Base-by-base conservation (phyloP, 2,113 vertebrate species). In the Ifrita kowaldi region DNA sequence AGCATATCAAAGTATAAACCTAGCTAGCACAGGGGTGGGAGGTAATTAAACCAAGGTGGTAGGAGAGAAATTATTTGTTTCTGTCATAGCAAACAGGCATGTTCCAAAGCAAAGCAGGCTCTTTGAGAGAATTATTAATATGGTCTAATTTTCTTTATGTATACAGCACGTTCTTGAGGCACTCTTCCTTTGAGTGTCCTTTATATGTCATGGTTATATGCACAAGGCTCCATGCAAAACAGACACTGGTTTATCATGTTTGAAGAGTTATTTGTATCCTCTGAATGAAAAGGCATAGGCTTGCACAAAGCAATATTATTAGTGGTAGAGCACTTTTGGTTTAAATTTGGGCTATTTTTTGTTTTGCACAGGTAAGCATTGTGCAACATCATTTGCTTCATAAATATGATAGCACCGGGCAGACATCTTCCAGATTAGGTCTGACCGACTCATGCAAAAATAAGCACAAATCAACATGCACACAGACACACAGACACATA, bases 11-110 rank as follows among this genome's bases (percentile, higher is more conserved):
- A 59, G 5, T n/a, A 42, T 55, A 83, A 92, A 73, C 23, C 16
- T 19, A n/a, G 35, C 18, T 71, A 39, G 3, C 23, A 50, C 12
- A 18, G 17, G 9, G 6, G 8, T 0, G 0, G 14, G 56, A 13
- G 32, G 33, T n/a, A 75, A 78, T n/a, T 64, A 89, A 87, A 84
- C 6, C 17, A 47, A 60, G 6, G 6, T 33, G 15, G 19, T n/a
- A 55, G 19, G 60, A 78, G 67, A 60, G 16, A 82, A 68, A 21
- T 21, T 1, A 1, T 13, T 28, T 67, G 11, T 26, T 55, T 59
- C 37, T 37, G 60, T 87, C 57, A 32, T 24, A 55, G 35, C 11
- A 79, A 83, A 44, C 2, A 3, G 33, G 4, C 24, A 35, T 76
- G n/a, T 65, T 85, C 22, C 30, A 69, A 86, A 90, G 55, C 46